These are phyloP conservation scores for Platichthys flesus DNA, from an alignment of 2,113 vertebrate species.

Conservation along the genomic window DNA sequence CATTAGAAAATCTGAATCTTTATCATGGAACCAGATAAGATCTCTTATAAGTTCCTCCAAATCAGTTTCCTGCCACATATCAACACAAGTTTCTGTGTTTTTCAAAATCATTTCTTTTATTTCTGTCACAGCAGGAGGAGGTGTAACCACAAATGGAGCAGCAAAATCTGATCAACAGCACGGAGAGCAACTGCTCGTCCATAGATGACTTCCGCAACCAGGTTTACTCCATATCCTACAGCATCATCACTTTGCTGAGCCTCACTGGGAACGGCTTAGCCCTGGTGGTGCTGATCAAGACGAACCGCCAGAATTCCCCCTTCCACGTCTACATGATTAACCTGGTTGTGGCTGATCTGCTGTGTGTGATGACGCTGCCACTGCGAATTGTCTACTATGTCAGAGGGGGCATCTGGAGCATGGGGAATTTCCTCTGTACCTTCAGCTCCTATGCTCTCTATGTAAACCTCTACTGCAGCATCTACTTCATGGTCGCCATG, in stretches of 20 bases:
- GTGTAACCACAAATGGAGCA: constrained; percentile 33
- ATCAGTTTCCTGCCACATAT: no score
- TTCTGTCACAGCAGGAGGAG: constrained; percentile 21
- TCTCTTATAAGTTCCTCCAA: no score
- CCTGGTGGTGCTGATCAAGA: constrained; percentile 87
- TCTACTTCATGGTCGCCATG: constrained; percentile 97
- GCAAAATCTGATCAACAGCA: background rate
- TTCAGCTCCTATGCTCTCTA: constrained; percentile 91
- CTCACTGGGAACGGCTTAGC: constrained; percentile 91
- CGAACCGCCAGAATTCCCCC: constrained; percentile 83
- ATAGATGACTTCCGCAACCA: constrained; percentile 94
- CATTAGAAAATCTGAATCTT: no score
- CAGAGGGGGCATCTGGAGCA: constrained; percentile 86
- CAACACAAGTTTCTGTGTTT: no score
- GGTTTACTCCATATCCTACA: constrained; percentile 92
- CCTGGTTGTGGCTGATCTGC: constrained; percentile 90
- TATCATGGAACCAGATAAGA: no score
- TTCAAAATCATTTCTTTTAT: background rate
- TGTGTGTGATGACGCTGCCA: constrained; percentile 92
- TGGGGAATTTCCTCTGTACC: constrained; percentile 90
- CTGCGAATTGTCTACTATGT: constrained; percentile 91
- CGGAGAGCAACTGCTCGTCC: constrained; percentile 52
- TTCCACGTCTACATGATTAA: constrained; percentile 96
- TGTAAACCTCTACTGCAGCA: constrained; percentile 96
- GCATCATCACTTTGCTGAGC: constrained; percentile 89